Evolutionary conservation across 64 coral and sea anemone species (phyloP), one percentile per base, ranked within the genome.

Genomic region (Pocillopora damicornis): DNA sequence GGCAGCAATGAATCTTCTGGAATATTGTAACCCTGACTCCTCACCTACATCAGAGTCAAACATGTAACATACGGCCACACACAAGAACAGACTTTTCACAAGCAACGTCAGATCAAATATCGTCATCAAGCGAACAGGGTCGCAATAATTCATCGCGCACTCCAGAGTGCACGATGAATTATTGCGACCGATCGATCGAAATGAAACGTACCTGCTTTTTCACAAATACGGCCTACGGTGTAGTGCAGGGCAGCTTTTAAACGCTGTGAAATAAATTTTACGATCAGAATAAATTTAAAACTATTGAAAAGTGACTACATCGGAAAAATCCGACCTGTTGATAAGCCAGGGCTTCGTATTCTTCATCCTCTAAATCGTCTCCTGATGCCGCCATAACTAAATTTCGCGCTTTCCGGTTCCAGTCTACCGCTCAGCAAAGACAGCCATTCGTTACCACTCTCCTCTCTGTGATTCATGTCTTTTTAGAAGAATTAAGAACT

Each of bases 181-280:
- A 51, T 51, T 51, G 42, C 42, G 42, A 51, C 7, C 42, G 42
- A 2, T 51, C 42, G 42, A 51, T 51, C 42, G 11, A 30, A 76
- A 78, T 34, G 68, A 2, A 15, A 13, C 76, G 56, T 56, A 93
- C 91, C 94, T 88, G 82, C 75, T 76, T 96, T 87, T 76, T 96
- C 94, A 63, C 94, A 96, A 38, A 96, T 90, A 15, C 86, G 79
- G 45, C 94, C 94, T 13, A 96, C 91, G 20, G 91, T 93, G 76
- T 93, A 96, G 66, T 96, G 94, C 35, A 96, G 79, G 2, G 94
- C 94, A 14, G 94, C 94, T 65, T 93, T 96, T 20, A 96, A 78
- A 82, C 94, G 75, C 94, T 96, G 76, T 58, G 79, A 76, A 1
- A 79, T 69, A 58, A 85, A 75, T 75, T 9, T 16, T 81, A n/a